Evolutionary conservation across 2,888 invertebrate genomes (phyloP).

Genomic region (Leistus spinibarbis): DNA sequence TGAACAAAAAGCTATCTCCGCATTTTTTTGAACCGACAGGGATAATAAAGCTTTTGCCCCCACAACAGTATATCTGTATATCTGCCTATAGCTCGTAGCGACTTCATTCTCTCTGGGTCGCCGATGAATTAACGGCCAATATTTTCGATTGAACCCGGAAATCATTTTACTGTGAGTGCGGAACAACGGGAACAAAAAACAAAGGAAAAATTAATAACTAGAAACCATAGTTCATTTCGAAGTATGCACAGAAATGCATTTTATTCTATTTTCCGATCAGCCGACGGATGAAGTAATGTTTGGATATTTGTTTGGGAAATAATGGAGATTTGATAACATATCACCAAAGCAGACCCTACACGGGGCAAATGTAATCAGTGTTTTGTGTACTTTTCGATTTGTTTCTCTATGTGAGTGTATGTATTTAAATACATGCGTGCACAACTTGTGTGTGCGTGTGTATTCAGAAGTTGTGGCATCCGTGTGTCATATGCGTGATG

Average conservation of each 20-base stretch:
- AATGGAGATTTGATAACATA: conserved; percentile 5
- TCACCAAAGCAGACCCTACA: neutral
- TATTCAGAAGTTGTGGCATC: conserved; percentile 2
- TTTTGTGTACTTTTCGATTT: conserved; percentile 5
- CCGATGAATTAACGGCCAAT: conserved; percentile 2
- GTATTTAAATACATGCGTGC: neutral
- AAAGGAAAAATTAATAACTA: neutral
- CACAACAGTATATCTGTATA: neutral
- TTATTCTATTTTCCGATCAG: neutral
- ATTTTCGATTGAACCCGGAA: neutral
- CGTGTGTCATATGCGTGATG: neutral
- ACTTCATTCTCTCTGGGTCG: neutral
- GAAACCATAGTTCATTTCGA: neutral
- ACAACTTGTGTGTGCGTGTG: neutral
- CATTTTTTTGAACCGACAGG: neutral
- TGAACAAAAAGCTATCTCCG: neutral
- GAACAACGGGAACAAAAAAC: neutral
- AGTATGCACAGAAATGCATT: neutral
- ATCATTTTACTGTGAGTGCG: neutral
- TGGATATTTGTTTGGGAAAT: neutral
- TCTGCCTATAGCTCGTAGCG: neutral
- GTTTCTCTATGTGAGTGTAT: neutral
- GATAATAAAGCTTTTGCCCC: neutral
- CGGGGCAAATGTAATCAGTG: conserved; percentile 3
- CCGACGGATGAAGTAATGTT: neutral